Evolutionary conservation across 1,140 invertebrate species (phyloP), one percentile per base, ranked within the genome.

Genomic region (Hypothenemus hampei): DNA sequence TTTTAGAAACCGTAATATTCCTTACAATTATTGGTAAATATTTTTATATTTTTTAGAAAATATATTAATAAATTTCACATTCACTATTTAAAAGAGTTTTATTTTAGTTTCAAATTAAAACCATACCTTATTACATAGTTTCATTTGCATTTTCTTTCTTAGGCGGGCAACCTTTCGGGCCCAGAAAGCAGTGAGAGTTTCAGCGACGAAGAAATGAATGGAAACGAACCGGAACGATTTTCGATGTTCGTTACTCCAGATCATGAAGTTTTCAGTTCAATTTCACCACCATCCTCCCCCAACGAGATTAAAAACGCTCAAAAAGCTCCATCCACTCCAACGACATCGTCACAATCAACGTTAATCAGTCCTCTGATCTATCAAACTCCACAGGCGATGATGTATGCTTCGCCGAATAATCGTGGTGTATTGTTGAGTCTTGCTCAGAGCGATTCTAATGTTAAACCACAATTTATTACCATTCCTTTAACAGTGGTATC

Each of bases 401-500:
- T 73, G 61, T 72, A 71, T 33, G 66, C 70, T 18, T 65, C 69
- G 4, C 69, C 68, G 20, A 67, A 69, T 20, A 66, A 69, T 47
- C 65, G 67, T 1, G 68, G 70, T 4, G 65, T 73, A 22, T 66
- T 73, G 26, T 66, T 73, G 40, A 69, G 71, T 52, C 44, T 73
- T 11, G 63, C 69, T 10, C 68, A 63, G 24, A 44, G 45, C 10
- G 65, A 66, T 45, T 50, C 50, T 3, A 62, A 53, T 57, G 60
- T 73, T 35, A 65, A 75, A 49, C 76, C 76, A 1, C 79, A 80
- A 61, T 81, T 78, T 65, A 80, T 81, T 51, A 80, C 78, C 15
- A 81, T 80, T 66, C 78, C 78, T 29, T 69, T 81, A 45, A 79
- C 78, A 6, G 76, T 80, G 73, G 75, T 78, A 69, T 70, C 75